Evolutionary conservation across 2,888 invertebrate genomes (phyloP), one percentile per base, ranked within the genome.

Genomic region (Zaprionus bogoriensis): DNA sequence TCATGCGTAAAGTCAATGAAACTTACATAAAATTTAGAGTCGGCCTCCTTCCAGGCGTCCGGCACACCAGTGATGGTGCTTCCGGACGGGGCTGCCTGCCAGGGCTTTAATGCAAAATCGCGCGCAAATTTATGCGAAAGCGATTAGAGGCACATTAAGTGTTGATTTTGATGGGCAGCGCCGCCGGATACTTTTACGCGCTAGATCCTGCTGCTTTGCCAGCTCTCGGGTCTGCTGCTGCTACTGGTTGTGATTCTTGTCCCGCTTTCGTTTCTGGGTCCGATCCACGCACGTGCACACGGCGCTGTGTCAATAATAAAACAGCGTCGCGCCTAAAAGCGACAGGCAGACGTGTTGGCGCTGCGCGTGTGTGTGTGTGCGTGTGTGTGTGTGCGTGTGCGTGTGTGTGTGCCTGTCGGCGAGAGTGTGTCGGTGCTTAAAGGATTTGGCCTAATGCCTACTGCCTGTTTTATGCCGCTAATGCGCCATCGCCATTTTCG

Each of bases 51-150:
- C 23, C 28, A 2, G n/a, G 4, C 30, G 30, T n/a, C n/a, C 7
- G 20, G 39, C 6, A 14, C 39, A n/a, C n/a, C n/a, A n/a, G n/a
- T n/a, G n/a, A n/a, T n/a, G n/a, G n/a, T n/a, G 25, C 20, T 30
- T 45, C 10, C 48, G 19, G 52, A 2, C 48, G 36, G 30, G 23
- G 41, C 27, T 38, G 23, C n/a, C 48, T n/a, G n/a, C n/a, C n/a
- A n/a, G n/a, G 39, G 57, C 48, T 74, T 71, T 77, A 86, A 83
- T 77, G 44, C 61, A 69, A 80, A 79, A 63, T 83, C 68, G 64
- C 74, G 57, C 30, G 45, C 28, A 70, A 84, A 84, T 87, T 87
- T 84, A 83, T 87, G 88, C 77, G 87, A 72, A 87, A 77, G 85
- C 87, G 78, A 83, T 83, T 88, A 84, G 85, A 68, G 68, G 61